Base-by-base conservation (phyloP, 92 coral and sea anemone genomes). In the Phenganax stokvisi region DNA sequence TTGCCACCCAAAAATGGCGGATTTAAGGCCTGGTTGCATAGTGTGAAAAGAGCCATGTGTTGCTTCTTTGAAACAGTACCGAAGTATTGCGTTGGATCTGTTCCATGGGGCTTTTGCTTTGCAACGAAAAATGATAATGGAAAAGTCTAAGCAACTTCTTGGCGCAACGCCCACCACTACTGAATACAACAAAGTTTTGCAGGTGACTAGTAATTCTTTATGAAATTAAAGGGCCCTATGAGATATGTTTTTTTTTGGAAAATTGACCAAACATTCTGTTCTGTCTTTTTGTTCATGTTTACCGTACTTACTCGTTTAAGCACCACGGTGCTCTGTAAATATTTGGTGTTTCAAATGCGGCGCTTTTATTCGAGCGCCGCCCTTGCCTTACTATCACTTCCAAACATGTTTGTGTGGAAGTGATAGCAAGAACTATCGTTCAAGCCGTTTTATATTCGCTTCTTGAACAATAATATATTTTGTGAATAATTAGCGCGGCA, bases 151-250 rank as follows among this genome's bases (percentile, higher is more conserved):
- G 54, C 71, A 78, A 25, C 58, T 44, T 12, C 56, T 78, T 28
- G 82, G 82, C 17, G 71, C 85, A 9, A 87, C 86, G 54, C 97
- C 98, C 0, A 74, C 91, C 6, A 84, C 89, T 57, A 86, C 84
- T 47, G 97, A 89, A 81, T 93, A 96, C 93, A 83, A 85, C 82
- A 78, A 64, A 64, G 56, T 78, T 15, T 60, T 78, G 10, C 82
- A 78, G 82, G 82, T 78, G 25, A 59, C 16, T 59, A 12, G 65
- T 59, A 59, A 3, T 59, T 59, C 16, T 13, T 20, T 12, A 13
- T 59, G 2, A 12, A 59, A 12, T 59, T 1, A 59, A 1, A 59
- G 65, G 7, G 65, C 65, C 65, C 15, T 20, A 37, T 37, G 47
- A 37, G 47, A 37, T 37, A 37, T 37, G 47, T 2, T 37, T 20